phyloP scores from a whole-genome alignment of 2,888 invertebrate genomes.

The Chloroclysta siterata region DNA sequence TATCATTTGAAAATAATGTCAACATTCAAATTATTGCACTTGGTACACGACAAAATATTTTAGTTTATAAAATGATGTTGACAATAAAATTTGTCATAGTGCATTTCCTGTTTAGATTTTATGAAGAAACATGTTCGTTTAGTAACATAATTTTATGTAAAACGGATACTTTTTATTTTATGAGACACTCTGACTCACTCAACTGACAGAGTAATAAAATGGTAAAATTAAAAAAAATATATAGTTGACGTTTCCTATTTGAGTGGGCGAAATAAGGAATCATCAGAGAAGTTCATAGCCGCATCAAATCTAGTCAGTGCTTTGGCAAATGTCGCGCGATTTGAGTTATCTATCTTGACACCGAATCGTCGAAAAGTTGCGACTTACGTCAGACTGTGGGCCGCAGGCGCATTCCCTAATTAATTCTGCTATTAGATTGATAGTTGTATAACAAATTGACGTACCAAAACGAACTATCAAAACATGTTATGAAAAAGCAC shows the following conservation, averaged over 20 bases:
- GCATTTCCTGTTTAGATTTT: conserved; percentile 28
- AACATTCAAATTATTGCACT: too few relatives aligned
- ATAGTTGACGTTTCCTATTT: conserved; percentile 42
- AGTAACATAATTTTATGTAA: conserved; percentile 10
- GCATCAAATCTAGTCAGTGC: conserved; percentile 31
- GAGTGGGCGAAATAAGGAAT: conserved; percentile 43
- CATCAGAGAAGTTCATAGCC: conserved; percentile 33
- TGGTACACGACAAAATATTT: too few relatives aligned
- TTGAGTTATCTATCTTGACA: conserved; percentile 47
- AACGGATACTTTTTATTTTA: conserved; percentile 19
- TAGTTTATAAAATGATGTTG: conserved; percentile 13
- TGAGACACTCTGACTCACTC: conserved; percentile 3
- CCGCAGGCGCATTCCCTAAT: conserved; percentile 37
- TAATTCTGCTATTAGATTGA: conserved; percentile 38
- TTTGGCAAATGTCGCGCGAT: conserved; percentile 46
- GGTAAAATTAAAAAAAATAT: conserved; percentile 32
- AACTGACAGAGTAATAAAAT: conserved; percentile 18
- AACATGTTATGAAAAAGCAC: conserved; percentile 34
- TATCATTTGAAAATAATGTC: too few relatives aligned
- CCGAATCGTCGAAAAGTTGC: conserved; percentile 39
- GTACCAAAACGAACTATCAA: conserved; percentile 21
- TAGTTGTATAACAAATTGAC: conserved; percentile 34
- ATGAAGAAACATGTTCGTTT: conserved; percentile 10
- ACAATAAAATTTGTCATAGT: conserved; percentile 22
- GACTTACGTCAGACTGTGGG: conserved; percentile 46